Evolutionary conservation across 2,888 invertebrate genomes (phyloP), one percentile per base, ranked within the genome.

Genomic region (Apamea anceps): DNA sequence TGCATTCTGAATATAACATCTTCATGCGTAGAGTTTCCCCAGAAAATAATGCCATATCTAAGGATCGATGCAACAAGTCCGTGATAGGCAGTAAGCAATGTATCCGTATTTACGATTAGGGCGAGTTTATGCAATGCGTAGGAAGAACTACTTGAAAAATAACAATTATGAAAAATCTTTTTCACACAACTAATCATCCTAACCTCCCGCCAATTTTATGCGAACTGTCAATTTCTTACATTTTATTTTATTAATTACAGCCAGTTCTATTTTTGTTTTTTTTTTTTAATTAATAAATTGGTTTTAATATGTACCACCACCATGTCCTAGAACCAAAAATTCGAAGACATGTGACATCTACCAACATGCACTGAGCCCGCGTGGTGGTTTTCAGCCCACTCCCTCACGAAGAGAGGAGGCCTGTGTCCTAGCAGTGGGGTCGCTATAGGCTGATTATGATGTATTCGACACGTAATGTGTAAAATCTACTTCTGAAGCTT

Each of bases 201-300:
- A 78, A 54, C 8, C 6, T 48, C 65, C 57, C 45, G 72, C 72
- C 63, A 71, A 63, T 65, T 45, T 65, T 25, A 68, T 28, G 21
- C 21, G 3, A 45, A 15, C 13, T 63, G 8, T 63, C 54, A 71
- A 42, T 51, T 54, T 18, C 1, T 18, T 13, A 15, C 12, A 1
- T 45, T 6, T 42, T 32, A 13, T 32, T 13, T n/a, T n/a, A 57
- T 48, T 37, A n/a, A 60, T n/a, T 54, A 13, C 51, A n/a, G 54
- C 54, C 54, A 78, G 32, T 71, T 5, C 5, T 63, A 28, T 67
- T 37, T 7, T 28, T 51, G 28, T 32, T 32, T 51, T 51, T 32
- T 25, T 21, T n/a, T 25, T 37, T 18, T 12, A 7, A 25, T 25
- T 1, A 54, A 28, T 10, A 8, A 28, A 42, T 10, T 28, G 21